These are phyloP conservation scores for Oryctolagus cuniculus DNA, from an alignment of 2,113 vertebrate genomes.

Conservation along the genomic window mOryCun1.1 NC_091436.1:147071501-147072000, in stretches of 20 bases:
- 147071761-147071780: not conserved
- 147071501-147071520: conserved; percentile 82
- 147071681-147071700: not conserved
- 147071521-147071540: conserved; percentile 74
- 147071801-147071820: not conserved
- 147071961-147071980: not conserved
- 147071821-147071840: not conserved
- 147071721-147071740: not conserved
- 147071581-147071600: conserved; percentile 46
- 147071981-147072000: not conserved
- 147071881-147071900: not conserved
- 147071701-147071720: not conserved
- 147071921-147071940: not conserved
- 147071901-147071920: not conserved
- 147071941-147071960: not conserved
- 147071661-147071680: not conserved
- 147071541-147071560: conserved; percentile 27
- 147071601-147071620: not conserved
- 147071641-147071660: not conserved
- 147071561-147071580: conserved; percentile 26
- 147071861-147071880: not conserved
- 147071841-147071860: not conserved
- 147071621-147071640: not conserved
- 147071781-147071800: not conserved
- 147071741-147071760: not conserved